A percentile compares a stretch with the other conserved stretches of the same genome.
phyloP scores from a whole-genome alignment of 2,797 vertebrate species.

The Salmo trutta region DNA sequence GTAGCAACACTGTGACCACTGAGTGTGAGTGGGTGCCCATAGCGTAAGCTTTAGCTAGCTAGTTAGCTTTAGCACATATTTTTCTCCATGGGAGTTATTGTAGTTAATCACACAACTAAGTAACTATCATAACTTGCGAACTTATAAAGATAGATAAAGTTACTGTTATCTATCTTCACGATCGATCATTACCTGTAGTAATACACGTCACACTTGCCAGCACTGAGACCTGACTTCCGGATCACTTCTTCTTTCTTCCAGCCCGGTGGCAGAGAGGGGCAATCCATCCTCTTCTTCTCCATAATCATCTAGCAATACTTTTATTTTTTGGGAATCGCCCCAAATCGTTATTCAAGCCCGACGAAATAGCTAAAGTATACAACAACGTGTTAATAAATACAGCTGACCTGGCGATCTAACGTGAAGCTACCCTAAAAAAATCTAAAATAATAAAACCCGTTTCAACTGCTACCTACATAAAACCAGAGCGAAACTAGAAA shows the following conservation, averaged over 20 bases:
- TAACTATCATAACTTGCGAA: neutral
- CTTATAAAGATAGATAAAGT: neutral
- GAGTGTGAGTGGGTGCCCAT: neutral
- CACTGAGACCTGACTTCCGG: constrained; percentile 95
- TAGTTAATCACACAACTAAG: neutral
- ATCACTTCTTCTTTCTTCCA: constrained; percentile 98
- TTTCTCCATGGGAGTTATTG: neutral
- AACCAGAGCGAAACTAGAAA: neutral
- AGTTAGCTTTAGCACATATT: neutral
- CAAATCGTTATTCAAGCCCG: constrained; percentile 21
- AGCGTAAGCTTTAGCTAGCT: neutral
- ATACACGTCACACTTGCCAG: constrained; percentile 88
- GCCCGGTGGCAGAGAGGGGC: constrained; percentile 88
- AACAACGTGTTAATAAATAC: neutral
- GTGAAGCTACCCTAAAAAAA: too few relatives aligned
- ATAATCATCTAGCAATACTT: constrained; percentile 64
- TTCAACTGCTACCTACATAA: neutral
- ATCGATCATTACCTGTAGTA: constrained; percentile 80
- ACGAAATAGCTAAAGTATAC: constrained; percentile 15
- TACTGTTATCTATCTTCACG: too few relatives aligned
- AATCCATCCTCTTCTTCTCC: constrained; percentile 89
- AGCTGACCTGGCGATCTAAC: neutral
- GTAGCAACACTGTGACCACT: neutral
- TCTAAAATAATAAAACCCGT: neutral
- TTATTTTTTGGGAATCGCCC: constrained; percentile 24